Evolutionary conservation across 1,140 invertebrate species (phyloP), one percentile per base, ranked within the genome.

Genomic region (Drosophila aff.): DNA sequence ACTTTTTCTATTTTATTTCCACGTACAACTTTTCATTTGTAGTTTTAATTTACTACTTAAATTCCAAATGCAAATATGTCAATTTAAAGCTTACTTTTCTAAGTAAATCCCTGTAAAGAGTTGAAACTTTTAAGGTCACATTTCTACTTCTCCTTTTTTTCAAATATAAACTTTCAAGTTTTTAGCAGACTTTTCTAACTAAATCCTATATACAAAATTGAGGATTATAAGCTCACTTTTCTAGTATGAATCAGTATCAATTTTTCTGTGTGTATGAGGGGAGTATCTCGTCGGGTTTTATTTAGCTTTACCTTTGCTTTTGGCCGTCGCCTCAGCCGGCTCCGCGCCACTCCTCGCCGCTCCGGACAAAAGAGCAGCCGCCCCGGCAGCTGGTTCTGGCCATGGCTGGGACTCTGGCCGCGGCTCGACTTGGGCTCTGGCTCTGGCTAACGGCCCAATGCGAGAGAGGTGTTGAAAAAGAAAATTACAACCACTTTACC

Each of bases 401-500:
- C 67, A 71, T 69, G 67, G 67, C 67, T 46, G 63, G 63, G 63
- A 71, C 67, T 69, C 49, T 52, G 66, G 62, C 64, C 41, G 61
- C 73, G 65, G 71, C 73, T 77, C 62, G 77, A 62, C 79, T 59
- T 31, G 53, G 69, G 26, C 66, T 49, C 41, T 61, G 66, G 46
- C 72, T 73, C 38, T 81, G 84, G 84, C 84, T 90, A 87, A 76
- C 84, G 85, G 86, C 78, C 84, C 81, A 90, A 89, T 89, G 79
- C 82, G 85, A 85, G 72, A 83, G 85, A 90, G 85, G 85, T 90
- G 85, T 90, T 90, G 85, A 90, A 90, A 90, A 90, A 91, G 82
- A 91, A 90, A 90, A 90, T 90, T 90, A 90, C 85, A 90, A 85
- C 86, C 85, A 90, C 85, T 90, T 90, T 90, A 85, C 81, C 85